These are phyloP conservation scores for Nomada goodeniana DNA, from an alignment of 2,888 invertebrate species.

Conservation along the genomic window DNA sequence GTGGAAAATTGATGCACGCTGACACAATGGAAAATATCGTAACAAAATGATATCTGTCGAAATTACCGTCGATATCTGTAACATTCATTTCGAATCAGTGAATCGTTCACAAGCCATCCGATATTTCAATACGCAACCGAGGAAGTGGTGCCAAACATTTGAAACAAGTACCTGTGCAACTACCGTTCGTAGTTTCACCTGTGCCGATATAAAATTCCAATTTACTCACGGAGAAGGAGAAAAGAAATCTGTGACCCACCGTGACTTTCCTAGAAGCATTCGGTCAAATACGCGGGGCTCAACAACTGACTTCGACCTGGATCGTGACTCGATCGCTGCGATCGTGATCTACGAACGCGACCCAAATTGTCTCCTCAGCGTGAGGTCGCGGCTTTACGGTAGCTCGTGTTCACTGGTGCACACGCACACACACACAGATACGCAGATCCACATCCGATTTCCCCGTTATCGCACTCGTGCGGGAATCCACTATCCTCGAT, in stretches of 20 bases:
- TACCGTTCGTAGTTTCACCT: too few relatives aligned
- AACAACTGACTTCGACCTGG: constrained; percentile 65
- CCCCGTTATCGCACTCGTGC: constrained; percentile 45
- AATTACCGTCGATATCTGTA: too few relatives aligned
- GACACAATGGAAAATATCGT: too few relatives aligned
- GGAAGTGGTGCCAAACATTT: too few relatives aligned
- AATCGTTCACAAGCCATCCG: too few relatives aligned
- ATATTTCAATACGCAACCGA: too few relatives aligned
- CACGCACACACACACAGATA: constrained; percentile 9
- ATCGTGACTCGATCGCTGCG: constrained; percentile 73
- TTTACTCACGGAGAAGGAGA: neutral
- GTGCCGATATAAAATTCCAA: neutral
- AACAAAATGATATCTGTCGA: too few relatives aligned
- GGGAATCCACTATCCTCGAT: constrained; percentile 33
- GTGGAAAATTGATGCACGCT: too few relatives aligned
- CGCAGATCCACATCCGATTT: constrained; percentile 31
- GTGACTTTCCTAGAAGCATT: constrained; percentile 48
- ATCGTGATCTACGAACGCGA: constrained; percentile 66
- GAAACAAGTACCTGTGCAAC: too few relatives aligned
- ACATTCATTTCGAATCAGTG: too few relatives aligned
- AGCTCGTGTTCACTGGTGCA: constrained; percentile 23
- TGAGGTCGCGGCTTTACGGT: constrained; percentile 51
- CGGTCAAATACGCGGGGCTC: constrained; percentile 61
- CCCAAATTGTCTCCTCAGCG: constrained; percentile 61
- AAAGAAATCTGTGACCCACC: constrained; percentile 22